Conservation (phyloP, 2,797 vertebrate species). For the Merluccius polli region DNA sequence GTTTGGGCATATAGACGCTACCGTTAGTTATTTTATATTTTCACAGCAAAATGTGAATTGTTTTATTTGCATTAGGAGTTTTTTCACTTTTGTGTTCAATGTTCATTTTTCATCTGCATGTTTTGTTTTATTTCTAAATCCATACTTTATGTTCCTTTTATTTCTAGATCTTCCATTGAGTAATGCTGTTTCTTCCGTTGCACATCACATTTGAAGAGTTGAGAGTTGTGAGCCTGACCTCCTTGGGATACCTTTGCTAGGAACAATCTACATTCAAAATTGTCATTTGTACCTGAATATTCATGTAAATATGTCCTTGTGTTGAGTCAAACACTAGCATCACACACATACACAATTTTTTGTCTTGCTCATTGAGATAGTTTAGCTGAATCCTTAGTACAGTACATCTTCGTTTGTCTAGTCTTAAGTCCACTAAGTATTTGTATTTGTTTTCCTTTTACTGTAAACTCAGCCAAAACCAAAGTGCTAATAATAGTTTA, state of each 20-base stretch:
- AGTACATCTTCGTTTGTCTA: slow-evolving; percentile 22
- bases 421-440: slow-evolving; percentile 34
- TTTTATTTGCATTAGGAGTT: slow-evolving; percentile 14
- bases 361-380: slow-evolving; percentile 6
- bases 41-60: background rate
- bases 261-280: slow-evolving; percentile 50
- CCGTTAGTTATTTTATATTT: slow-evolving; percentile 13
- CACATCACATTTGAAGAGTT: slow-evolving; percentile 66
- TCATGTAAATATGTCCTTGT: slow-evolving; percentile 23
- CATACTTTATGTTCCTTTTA: slow-evolving; percentile 52
- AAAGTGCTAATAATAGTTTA: slow-evolving; percentile 39
- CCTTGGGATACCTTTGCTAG: slow-evolving; percentile 65
- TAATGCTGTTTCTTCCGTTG: slow-evolving; percentile 64
- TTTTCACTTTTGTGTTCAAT: slow-evolving; percentile 23
- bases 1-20: slow-evolving; percentile 18
- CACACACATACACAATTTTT: slow-evolving; percentile 23
- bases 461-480: slow-evolving; percentile 39
- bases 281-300: slow-evolving; percentile 44
- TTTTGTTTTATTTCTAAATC: slow-evolving; percentile 41
- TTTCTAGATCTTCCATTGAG: slow-evolving; percentile 74
- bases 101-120: slow-evolving; percentile 38
- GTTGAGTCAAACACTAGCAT: slow-evolving; percentile 21
- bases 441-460: slow-evolving; percentile 29
- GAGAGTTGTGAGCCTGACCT: slow-evolving; percentile 65
- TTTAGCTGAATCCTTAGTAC: slow-evolving; percentile 8